Percentiles rank a stretch among this genome's conserved stretches.
Evolutionary conservation across 2,888 invertebrate genomes (phyloP).

Genomic region (Dinocampus coccinellae): DNA sequence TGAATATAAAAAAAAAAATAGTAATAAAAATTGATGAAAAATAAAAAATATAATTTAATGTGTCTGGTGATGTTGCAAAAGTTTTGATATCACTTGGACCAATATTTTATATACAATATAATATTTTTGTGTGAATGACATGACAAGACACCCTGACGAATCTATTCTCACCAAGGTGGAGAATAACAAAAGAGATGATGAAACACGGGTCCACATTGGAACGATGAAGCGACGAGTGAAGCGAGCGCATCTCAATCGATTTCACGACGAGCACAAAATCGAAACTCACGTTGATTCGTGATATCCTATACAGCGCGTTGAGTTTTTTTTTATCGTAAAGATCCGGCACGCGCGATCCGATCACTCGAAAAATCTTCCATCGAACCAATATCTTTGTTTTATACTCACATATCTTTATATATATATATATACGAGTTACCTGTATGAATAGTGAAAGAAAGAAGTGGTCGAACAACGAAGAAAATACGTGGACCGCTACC

Average conservation of each 20-base stretch:
- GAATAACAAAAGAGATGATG: background rate
- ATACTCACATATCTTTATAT: background rate
- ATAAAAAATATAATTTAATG: no score
- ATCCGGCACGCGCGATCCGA: slow-evolving; percentile 47
- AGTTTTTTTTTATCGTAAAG: slow-evolving; percentile 18
- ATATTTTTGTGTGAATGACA: slow-evolving; percentile 14
- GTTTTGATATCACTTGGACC: background rate
- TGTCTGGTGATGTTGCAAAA: background rate
- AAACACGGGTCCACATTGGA: background rate
- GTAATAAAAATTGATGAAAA: background rate
- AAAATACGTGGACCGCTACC: background rate
- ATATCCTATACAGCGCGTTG: background rate
- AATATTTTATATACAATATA: background rate
- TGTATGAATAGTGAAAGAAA: background rate
- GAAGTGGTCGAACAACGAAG: slow-evolving; percentile 16
- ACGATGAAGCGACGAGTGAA: slow-evolving; percentile 10
- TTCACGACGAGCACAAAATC: slow-evolving; percentile 35
- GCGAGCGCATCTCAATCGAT: slow-evolving; percentile 48
- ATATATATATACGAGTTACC: background rate
- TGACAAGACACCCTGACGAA: slow-evolving; percentile 43
- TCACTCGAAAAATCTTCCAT: slow-evolving; percentile 38
- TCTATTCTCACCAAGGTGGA: slow-evolving; percentile 46
- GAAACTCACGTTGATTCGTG: slow-evolving; percentile 6
- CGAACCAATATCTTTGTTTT: slow-evolving; percentile 18
- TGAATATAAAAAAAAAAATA: background rate